Percentiles rank a stretch among this genome's conserved stretches.
Evolutionary conservation across 2,797 vertebrate genomes (phyloP).

Genomic region (Corythornis leucogaster): DNA sequence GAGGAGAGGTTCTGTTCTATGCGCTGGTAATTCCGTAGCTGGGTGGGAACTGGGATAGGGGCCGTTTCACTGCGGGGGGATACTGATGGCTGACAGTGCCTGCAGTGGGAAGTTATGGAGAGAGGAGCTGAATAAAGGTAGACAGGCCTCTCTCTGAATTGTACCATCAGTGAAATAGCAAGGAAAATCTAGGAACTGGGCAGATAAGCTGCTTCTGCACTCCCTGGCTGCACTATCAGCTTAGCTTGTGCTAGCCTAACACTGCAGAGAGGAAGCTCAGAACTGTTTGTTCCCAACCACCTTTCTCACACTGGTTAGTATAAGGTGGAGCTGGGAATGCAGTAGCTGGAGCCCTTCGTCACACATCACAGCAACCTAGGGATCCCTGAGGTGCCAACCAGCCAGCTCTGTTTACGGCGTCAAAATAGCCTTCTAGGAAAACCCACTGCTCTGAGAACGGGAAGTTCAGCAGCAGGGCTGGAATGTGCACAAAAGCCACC

Average conservation of each 20-base stretch:
- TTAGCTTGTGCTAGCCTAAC: neutral
- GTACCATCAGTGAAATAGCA: neutral
- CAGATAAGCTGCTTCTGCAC: neutral
- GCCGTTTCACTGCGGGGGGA: constrained; percentile 91
- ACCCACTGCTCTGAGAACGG: constrained; percentile 56
- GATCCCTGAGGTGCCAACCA: constrained; percentile 27
- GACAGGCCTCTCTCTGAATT: neutral
- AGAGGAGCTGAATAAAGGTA: constrained; percentile 40
- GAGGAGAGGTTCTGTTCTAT: constrained; percentile 96
- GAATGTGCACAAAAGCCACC: constrained; percentile 63
- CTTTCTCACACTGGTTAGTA: neutral
- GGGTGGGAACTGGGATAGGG: constrained; percentile 95
- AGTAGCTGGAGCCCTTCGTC: neutral
- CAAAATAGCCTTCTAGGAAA: constrained; percentile 79
- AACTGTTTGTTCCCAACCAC: neutral
- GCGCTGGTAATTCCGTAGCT: constrained; percentile 96
- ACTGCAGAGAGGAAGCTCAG: neutral
- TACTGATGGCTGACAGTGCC: constrained; percentile 81
- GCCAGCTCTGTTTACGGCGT: constrained; percentile 29
- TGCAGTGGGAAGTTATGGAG: constrained; percentile 52
- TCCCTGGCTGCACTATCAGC: neutral
- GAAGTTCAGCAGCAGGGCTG: constrained; percentile 69
- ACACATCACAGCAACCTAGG: neutral
- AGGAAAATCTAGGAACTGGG: neutral
- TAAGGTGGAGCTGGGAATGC: neutral